Conservation (phyloP, 2,888 invertebrate species). For the Aricia artaxerxes region DNA sequence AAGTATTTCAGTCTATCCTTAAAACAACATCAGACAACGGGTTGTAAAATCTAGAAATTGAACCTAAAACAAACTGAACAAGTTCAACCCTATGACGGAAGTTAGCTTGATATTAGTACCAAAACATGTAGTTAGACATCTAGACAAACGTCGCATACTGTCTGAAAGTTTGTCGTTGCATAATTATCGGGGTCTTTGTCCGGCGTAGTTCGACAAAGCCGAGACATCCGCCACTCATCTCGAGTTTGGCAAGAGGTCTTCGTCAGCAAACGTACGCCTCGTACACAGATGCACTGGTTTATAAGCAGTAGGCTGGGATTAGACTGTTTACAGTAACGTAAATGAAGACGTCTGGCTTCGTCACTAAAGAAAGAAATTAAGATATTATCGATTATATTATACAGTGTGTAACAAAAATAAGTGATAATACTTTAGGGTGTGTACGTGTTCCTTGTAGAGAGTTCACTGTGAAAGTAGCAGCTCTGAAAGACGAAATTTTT, state of each 20-base stretch:
- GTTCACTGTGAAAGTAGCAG: too few relatives aligned
- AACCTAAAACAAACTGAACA: neutral
- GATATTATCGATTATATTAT: neutral
- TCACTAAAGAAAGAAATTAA: neutral
- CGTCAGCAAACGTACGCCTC: constrained; percentile 59
- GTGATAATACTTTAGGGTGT: too few relatives aligned
- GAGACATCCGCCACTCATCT: constrained; percentile 66
- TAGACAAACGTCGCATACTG: constrained; percentile 5
- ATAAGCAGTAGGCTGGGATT: neutral
- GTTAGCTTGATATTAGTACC: constrained; percentile 27
- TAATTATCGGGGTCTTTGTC: constrained; percentile 63
- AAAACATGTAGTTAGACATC: constrained; percentile 13
- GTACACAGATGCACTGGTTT: constrained; percentile 49
- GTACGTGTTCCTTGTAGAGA: too few relatives aligned
- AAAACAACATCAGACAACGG: neutral
- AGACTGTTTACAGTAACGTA: neutral
- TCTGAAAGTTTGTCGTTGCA: constrained; percentile 38
- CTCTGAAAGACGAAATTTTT: too few relatives aligned
- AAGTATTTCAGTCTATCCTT: neutral
- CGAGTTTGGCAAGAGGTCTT: constrained; percentile 74
- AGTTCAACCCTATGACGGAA: neutral
- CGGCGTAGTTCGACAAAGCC: constrained; percentile 64
- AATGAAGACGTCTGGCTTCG: neutral
- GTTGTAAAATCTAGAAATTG: neutral
- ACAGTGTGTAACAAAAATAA: too few relatives aligned